Evolutionary conservation across 2,797 vertebrate genomes (phyloP), one percentile per base, ranked within the genome.

Genomic region (Cuculus canorus): DNA sequence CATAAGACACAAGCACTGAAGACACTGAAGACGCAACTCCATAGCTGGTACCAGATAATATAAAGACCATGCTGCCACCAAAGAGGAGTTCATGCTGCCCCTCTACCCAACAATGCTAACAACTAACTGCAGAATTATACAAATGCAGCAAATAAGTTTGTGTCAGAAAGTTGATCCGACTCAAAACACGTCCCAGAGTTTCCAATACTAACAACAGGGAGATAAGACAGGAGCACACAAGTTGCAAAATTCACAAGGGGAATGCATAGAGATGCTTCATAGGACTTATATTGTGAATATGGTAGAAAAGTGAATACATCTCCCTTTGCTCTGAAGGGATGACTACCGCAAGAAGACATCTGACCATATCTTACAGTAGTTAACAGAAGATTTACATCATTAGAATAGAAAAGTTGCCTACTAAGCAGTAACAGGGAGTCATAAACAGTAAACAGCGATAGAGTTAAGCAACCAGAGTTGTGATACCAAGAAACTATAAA

Each of bases 1-100:
- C 8, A 2, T 21, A 53, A 60, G 25, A 30, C 24, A 66, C 5
- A 61, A 90, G 19, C 47, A 41, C 30, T 32, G 28, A 69, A 82
- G 33, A 77, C 43, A 45, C 13, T 35, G 22, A 86, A 65, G 24
- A 65, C 39, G 23, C 17, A 54, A 35, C 7, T 32, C 60, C 47
- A 47, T 2, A 45, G 12, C 2, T 72, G 35, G 13, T 22, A 76
- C 16, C 52, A 59, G 27, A 13, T n/a, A 65, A 72, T 6, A 57
- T 0, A 25, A 85, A 86, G 47, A 63, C 8, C 5, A 72, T 1
- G 10, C 17, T 61, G 37, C 41, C 54, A 72, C 17, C 15, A 45
- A 18, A 24, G 24, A 68, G 7, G 22, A 59, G 30, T 13, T 48
- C 0, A 0, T 50, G 37, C 39, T 66, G 48, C 16, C 45, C 15